Evolutionary conservation across 2,888 invertebrate genomes (phyloP), one percentile per base, ranked within the genome.

Genomic region (Isoperla grammatica): DNA sequence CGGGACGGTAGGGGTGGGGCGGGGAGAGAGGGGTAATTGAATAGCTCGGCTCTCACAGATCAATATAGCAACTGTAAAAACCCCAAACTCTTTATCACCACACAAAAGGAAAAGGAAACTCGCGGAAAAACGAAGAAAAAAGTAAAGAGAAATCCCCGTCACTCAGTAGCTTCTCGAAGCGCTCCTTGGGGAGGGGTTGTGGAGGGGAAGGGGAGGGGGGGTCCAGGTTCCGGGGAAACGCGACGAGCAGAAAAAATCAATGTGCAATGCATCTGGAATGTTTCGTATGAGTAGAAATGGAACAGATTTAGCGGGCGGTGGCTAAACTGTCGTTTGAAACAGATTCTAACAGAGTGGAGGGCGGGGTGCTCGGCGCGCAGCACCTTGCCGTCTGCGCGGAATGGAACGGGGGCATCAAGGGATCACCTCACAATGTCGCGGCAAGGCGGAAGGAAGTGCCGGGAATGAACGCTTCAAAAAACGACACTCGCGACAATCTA

Each of bases 141-240:
- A 37, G 39, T 39, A 35, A 39, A 39, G 29, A 53, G 15, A 53
- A 37, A 53, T 53, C 13, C 17, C 8, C 15, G 53, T 53, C 53
- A 53, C 37, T 39, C 40, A 53, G 37, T 29, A 29, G 29, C 29
- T 39, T 39, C 19, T 29, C 63, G 66, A 63, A 65, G 66, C 65
- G 67, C 19, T 13, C 66, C 65, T 45, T 29, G 37, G 46, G 40
- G 15, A 56, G 48, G 42, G 20, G 61, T 53, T 11, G 15, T 6
- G 55, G 55, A 19, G 15, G 53, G 66, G 64, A 66, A 63, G 66
- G 59, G 61, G 60, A 62, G 64, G 63, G 64, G 65, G 64, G 58
- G 63, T 65, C 61, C 65, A 64, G 65, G 29, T 37, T 53, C 39
- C 53, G 39, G 53, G 53, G 53, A 53, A 53, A 53, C 53, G 46